These are phyloP conservation scores for Chelon labrosus DNA, from an alignment of 2,797 vertebrate species.

Conservation along the genomic window DNA sequence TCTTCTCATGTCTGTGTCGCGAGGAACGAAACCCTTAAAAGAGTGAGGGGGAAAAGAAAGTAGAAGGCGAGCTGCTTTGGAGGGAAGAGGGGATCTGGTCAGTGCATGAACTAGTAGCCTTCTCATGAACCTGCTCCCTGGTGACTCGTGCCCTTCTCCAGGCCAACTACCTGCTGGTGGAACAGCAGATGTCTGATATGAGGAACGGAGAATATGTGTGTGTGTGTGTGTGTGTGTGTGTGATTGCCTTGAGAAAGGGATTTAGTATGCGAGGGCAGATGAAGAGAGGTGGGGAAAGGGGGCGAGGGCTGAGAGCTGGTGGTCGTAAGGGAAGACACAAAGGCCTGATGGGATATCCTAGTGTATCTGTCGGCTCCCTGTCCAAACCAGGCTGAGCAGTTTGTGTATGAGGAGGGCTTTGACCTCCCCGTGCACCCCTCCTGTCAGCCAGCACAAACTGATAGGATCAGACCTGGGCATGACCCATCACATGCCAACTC, in stretches of 20 bases:
- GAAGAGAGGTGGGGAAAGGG: constrained; percentile 52
- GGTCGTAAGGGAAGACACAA: constrained; percentile 64
- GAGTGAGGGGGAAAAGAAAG: constrained; percentile 9
- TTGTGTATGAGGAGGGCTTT: constrained; percentile 45
- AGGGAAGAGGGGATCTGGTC: constrained; percentile 46
- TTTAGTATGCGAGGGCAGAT: constrained; percentile 72
- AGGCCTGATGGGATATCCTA: constrained; percentile 66
- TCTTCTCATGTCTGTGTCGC: constrained; percentile 39
- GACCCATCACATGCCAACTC: constrained; percentile 79
- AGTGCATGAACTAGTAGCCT: constrained; percentile 75
- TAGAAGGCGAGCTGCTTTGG: background rate
- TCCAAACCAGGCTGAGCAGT: constrained; percentile 43
- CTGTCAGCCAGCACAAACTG: constrained; percentile 73
- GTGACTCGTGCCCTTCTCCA: constrained; percentile 71
- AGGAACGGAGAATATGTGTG: constrained; percentile 36
- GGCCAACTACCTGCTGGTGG: constrained; percentile 80
- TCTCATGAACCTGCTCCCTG: constrained; percentile 76
- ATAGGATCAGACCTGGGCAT: constrained; percentile 78
- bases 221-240: constrained; percentile 34
- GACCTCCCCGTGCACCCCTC: constrained; percentile 67
- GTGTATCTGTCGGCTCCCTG: constrained; percentile 58
- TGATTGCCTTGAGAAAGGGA: constrained; percentile 66
- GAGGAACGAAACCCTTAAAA: constrained; percentile 55
- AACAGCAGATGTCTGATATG: constrained; percentile 79
- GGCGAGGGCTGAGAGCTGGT: constrained; percentile 51